A percentile compares a stretch with the other conserved stretches of the same genome.
Conservation (phyloP, 2,797 vertebrate species). For the Thripadectes ignobilis region DNA sequence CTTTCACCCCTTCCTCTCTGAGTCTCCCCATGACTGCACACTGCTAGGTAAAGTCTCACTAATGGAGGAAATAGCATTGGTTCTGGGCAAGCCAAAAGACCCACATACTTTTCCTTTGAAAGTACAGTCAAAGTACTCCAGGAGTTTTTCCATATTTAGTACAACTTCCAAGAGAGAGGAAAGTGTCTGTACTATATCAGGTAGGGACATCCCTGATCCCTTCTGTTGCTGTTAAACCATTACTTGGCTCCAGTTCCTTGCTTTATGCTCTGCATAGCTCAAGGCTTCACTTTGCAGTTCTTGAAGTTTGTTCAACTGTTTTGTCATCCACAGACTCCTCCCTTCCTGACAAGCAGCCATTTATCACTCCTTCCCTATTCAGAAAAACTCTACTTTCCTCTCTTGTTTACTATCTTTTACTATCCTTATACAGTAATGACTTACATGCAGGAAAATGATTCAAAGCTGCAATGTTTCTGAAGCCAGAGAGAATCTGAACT, state of each 20-base stretch:
- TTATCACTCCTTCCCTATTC: not conserved
- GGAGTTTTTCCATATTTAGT: not conserved
- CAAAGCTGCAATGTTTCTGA: not conserved
- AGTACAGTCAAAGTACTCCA: not conserved
- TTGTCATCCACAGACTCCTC: not conserved
- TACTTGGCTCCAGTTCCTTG: not conserved
- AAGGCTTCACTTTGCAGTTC: not conserved
- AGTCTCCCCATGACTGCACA: not conserved
- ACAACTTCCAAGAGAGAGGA: not conserved
- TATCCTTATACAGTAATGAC: not conserved
- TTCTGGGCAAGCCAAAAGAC: not conserved
- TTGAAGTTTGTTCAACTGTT: slow-evolving; percentile 2
- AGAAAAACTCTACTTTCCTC: not conserved
- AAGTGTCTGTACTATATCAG: not conserved
- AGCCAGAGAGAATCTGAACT: not conserved
- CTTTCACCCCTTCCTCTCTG: not conserved
- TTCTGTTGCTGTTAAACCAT: not conserved
- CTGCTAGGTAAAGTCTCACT: not conserved
- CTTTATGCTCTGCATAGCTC: not conserved
- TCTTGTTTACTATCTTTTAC: not conserved
- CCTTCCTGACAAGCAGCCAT: not conserved
- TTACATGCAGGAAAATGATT: not conserved
- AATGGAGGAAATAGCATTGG: not conserved
- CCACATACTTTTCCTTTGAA: not conserved
- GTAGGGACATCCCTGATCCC: not conserved